phyloP scores from a whole-genome alignment of 2,888 invertebrate genomes.

The Fragum fragum region DNA sequence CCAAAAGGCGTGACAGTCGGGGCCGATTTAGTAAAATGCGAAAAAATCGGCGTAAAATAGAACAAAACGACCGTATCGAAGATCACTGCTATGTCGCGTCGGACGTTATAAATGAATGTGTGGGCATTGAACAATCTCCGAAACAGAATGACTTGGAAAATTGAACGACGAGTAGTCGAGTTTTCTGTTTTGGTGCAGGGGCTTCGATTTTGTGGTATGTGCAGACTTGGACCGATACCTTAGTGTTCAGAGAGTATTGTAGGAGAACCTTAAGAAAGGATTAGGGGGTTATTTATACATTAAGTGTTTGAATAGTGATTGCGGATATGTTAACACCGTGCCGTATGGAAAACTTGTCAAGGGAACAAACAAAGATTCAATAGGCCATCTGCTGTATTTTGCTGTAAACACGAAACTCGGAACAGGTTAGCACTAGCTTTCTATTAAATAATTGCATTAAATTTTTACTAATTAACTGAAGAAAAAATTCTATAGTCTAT shows the following conservation, averaged over 20 bases:
- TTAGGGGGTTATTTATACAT: conserved; percentile 19
- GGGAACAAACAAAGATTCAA: conserved; percentile 7
- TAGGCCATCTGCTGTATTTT: conserved; percentile 8
- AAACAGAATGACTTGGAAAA: conserved; percentile 26
- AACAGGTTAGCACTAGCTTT: background rate
- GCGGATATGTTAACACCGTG: conserved; percentile 26
- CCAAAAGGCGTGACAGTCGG: background rate
- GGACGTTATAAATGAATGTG: conserved; percentile 13
- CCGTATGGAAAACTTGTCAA: conserved; percentile 21
- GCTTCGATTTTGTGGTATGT: conserved; percentile 16
- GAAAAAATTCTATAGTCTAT: too few relatives aligned
- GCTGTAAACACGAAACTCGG: conserved; percentile 36
- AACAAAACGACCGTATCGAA: conserved; percentile 10
- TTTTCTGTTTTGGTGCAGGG: conserved; percentile 26
- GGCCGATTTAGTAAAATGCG: background rate
- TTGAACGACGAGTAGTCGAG: conserved; percentile 25
- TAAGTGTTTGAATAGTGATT: background rate
- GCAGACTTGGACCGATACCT: conserved; percentile 29
- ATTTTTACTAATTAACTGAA: too few relatives aligned
- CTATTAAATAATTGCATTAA: too few relatives aligned
- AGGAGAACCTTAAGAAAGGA: conserved; percentile 30
- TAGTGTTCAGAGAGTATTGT: conserved; percentile 25
- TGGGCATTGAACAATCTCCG: conserved; percentile 14
- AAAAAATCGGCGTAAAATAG: background rate
- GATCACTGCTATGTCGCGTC: conserved; percentile 12